A percentile compares a stretch with the other conserved stretches of the same genome.
Conservation (phyloP, 2,113 vertebrate species). For the Crotophaga sulcirostris region DNA sequence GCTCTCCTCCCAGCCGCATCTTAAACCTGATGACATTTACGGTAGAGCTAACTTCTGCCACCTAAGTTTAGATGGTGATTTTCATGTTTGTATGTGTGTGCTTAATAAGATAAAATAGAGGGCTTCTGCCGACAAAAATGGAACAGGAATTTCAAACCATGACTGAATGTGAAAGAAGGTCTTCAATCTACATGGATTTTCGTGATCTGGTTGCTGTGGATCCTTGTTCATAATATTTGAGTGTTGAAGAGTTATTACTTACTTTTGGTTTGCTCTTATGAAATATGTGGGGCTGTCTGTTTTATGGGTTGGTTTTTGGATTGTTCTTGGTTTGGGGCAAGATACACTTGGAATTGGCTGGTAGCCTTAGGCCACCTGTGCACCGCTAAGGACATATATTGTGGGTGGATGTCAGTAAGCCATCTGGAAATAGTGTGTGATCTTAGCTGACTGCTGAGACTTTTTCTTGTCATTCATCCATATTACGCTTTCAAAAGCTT, state of each 20-base stretch:
- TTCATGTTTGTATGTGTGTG: neutral
- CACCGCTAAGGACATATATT: neutral
- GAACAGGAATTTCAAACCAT: neutral
- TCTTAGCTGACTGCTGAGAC: neutral
- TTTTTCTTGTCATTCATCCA: neutral
- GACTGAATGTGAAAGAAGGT: neutral
- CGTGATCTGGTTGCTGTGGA: neutral
- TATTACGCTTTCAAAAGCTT: neutral
- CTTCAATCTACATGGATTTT: neutral
- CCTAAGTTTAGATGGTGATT: slow-evolving; percentile 62
- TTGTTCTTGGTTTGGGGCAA: neutral
- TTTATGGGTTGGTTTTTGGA: neutral
- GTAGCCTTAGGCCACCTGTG: neutral
- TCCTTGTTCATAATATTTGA: neutral
- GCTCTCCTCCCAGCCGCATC: neutral
- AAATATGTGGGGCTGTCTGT: neutral
- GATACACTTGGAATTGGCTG: neutral
- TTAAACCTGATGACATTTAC: slow-evolving; percentile 67
- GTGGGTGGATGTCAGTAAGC: neutral
- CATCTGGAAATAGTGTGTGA: neutral
- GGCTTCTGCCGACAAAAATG: neutral
- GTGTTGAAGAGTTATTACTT: neutral
- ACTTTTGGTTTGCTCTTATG: neutral
- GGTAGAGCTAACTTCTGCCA: neutral
- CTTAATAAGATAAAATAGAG: neutral